Conservation (phyloP, 1,140 invertebrate genomes). For the Cyrtorhinus lividipennis region DNA sequence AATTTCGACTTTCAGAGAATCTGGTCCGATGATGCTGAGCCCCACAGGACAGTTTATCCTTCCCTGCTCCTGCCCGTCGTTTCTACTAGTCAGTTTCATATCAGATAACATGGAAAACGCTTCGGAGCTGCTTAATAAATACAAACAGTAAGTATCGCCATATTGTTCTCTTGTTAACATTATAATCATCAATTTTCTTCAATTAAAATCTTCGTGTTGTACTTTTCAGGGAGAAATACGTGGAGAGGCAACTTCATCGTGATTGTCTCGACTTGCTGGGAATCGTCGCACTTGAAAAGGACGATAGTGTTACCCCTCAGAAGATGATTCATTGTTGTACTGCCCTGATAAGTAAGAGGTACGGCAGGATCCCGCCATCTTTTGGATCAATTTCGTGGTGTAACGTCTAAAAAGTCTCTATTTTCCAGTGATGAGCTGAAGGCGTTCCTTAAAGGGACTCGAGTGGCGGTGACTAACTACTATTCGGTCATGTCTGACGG, state of each 20-base stretch:
- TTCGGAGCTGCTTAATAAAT: constrained; percentile 47
- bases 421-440: constrained; percentile 27
- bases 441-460: constrained; percentile 36
- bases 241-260: constrained; percentile 53
- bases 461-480: constrained; percentile 72
- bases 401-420: too few species aligned
- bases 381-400: too few species aligned
- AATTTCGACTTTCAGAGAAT: constrained; percentile 62
- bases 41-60: constrained; percentile 85
- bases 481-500: constrained; percentile 83
- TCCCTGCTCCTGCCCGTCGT: constrained; percentile 73
- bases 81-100: constrained; percentile 70
- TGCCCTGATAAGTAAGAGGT: constrained; percentile 44
- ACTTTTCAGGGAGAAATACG: constrained; percentile 52
- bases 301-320: constrained; percentile 76
- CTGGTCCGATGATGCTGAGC: constrained; percentile 81
- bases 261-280: constrained; percentile 48
- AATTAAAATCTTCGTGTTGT: too few species aligned
- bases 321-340: constrained; percentile 75
- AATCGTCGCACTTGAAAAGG: constrained; percentile 58
- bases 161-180: too few species aligned
- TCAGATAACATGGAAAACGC: constrained; percentile 60
- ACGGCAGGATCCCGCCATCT: too few species aligned
- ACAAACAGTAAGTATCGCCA: constrained; percentile 56
- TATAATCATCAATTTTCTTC: too few species aligned